A percentile compares a stretch with the other conserved stretches of the same genome.
phyloP scores from a whole-genome alignment of 2,888 invertebrate genomes.

The Pardosa pseudoannulata region DNA sequence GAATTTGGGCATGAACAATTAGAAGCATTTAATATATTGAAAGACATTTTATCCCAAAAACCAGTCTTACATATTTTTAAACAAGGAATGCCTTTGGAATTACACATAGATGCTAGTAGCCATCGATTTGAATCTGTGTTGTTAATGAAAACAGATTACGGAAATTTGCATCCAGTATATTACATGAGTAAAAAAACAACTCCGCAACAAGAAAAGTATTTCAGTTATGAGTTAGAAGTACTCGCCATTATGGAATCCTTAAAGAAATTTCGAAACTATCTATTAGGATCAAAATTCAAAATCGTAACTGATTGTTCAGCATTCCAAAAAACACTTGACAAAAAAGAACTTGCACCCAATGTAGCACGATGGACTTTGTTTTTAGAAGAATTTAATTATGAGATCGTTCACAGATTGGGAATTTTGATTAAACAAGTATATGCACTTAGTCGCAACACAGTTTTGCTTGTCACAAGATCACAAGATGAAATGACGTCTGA shows the following conservation, averaged over 20 bases:
- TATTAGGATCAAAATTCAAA: too few relatives aligned
- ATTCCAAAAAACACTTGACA: too few relatives aligned
- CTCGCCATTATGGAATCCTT: neutral
- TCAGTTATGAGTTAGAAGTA: too few relatives aligned
- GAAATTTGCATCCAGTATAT: neutral
- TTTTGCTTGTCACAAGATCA: neutral
- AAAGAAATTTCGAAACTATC: neutral
- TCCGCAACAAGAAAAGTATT: neutral
- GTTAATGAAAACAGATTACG: neutral
- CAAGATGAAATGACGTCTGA: neutral
- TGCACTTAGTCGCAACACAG: conserved; percentile 18
- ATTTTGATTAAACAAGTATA: conserved; percentile 22
- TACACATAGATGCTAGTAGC: neutral
- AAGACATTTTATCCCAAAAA: neutral
- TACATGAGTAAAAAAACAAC: neutral
- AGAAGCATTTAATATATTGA: neutral
- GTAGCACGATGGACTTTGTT: conserved; percentile 20
- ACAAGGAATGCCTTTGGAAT: neutral
- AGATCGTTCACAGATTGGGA: too few relatives aligned
- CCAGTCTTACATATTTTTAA: neutral
- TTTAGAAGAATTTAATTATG: conserved; percentile 36
- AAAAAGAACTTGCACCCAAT: conserved; percentile 14
- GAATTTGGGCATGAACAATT: neutral
- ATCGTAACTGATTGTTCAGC: too few relatives aligned
- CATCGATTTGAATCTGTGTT: neutral